These are phyloP conservation scores for Phenacoccus solenopsis DNA, from an alignment of 1,140 invertebrate species.

Conservation along the genomic window DNA sequence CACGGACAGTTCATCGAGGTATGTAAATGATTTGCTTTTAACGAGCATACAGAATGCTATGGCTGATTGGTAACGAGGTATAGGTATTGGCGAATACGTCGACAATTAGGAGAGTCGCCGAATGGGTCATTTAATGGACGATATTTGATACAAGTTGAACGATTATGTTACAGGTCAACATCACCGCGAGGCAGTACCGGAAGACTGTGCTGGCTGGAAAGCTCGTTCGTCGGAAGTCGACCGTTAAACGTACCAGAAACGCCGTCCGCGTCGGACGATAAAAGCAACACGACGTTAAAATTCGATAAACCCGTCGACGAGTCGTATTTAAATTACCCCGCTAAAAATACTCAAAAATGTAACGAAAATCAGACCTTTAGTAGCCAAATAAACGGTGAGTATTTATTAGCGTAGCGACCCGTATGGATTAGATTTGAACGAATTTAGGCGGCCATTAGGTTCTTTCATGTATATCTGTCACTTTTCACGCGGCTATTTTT, in stretches of 20 bases:
- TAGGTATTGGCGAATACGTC: no score
- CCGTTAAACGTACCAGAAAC: slow-evolving; percentile 33
- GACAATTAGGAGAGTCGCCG: no score
- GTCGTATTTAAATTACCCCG: slow-evolving; percentile 5
- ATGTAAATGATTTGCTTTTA: slow-evolving; percentile 15
- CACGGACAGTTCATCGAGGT: slow-evolving; percentile 27
- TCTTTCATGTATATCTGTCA: not conserved
- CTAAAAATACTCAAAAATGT: slow-evolving; percentile 12
- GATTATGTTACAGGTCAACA: slow-evolving; percentile 25
- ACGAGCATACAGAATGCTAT: no score
- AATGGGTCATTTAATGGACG: no score
- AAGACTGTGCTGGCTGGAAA: slow-evolving; percentile 71
- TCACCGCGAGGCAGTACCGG: slow-evolving; percentile 36
- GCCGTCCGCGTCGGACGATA: not conserved
- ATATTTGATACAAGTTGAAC: no score
- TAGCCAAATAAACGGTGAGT: slow-evolving; percentile 10
- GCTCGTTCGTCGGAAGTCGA: slow-evolving; percentile 73
- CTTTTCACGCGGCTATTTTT: not conserved
- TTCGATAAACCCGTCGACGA: not conserved
- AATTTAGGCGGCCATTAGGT: not conserved
- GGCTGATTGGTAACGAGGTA: no score
- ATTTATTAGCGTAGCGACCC: slow-evolving; percentile 4
- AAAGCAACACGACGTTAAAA: not conserved
- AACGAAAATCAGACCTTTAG: slow-evolving; percentile 5
- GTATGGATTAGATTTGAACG: not conserved